Evolutionary conservation across 1,140 invertebrate genomes (phyloP).

Genomic region (Streblospio benedicti): DNA sequence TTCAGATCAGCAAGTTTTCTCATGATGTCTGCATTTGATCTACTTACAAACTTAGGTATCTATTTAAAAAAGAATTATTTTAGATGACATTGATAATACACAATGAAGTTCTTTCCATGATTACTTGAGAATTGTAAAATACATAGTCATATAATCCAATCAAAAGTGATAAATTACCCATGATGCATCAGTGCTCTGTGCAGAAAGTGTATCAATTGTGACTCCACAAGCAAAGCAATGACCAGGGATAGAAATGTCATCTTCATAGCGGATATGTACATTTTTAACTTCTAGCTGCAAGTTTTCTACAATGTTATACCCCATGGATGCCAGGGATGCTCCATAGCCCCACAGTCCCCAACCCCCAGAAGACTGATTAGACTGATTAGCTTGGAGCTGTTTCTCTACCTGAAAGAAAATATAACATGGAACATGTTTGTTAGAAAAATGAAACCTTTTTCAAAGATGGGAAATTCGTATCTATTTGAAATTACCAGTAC

Average conservation of each 20-base stretch:
- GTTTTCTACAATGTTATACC: too few species aligned
- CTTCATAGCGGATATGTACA: conserved; percentile 56
- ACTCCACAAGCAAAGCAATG: conserved; percentile 53
- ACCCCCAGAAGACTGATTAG: too few species aligned
- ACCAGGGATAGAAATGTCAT: conserved; percentile 43
- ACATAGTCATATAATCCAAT: background rate
- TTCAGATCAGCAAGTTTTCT: conserved; percentile 84
- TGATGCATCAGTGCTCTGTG: conserved; percentile 52
- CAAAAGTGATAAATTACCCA: conserved; percentile 41
- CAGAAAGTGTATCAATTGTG: conserved; percentile 50
- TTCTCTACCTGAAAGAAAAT: too few species aligned
- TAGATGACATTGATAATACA: background rate
- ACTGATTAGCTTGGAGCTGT: too few species aligned
- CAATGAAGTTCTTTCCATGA: background rate
- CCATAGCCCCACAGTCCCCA: too few species aligned
- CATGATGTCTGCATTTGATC: conserved; percentile 42
- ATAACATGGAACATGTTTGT: too few species aligned
- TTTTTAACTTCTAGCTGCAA: conserved; percentile 52
- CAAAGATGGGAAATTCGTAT: too few species aligned
- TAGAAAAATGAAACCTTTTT: too few species aligned
- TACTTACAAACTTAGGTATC: conserved; percentile 49
- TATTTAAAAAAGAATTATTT: conserved; percentile 18
- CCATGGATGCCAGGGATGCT: too few species aligned
- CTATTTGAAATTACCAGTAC: too few species aligned
- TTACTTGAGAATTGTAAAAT: background rate